Evolutionary conservation across 2,888 invertebrate genomes (phyloP), one percentile per base, ranked within the genome.

Genomic region (Synanthedon myopaeformis): DNA sequence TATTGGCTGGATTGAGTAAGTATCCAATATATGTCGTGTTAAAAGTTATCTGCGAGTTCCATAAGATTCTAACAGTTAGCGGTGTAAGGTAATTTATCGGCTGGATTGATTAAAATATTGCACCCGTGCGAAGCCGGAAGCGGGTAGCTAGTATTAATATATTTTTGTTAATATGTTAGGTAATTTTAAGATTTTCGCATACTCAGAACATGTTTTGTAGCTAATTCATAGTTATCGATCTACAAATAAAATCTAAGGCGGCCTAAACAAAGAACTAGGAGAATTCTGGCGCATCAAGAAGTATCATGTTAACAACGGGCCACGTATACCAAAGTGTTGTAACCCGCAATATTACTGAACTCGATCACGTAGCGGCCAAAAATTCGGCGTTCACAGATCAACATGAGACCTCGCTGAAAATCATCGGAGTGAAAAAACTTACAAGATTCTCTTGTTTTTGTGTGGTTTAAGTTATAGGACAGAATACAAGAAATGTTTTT

Each of bases 381-480:
- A 83, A 79, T 84, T 83, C 80, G 74, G 69, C 75, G 73, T 76
- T 74, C 80, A 72, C 77, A 78, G 80, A 83, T 85, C 84, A 83
- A 83, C 84, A 79, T 72, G 79, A 81, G 82, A 82, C 81, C 79
- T 81, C 71, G 67, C 74, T 73, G 67, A 69, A 75, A 83, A 80
- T 80, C 81, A 83, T 82, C 79, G 76, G 67, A 66, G 76, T 76
- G 76, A 74, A 79, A 83, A 83, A 82, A 82, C 79, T 79, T 72
- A 72, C 76, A 67, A 73, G 69, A 66, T 68, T 67, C 70, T 67
- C 66, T 56, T 65, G 64, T 60, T 59, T 52, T 10, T 41, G 52
- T 54, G 51, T 58, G 69, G 63, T 23, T 3, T 52, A 57, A 66
- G 59, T 19, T 4, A 56, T 41, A 10, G 45, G 8, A 45, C 14